Base-by-base conservation (phyloP, 2,888 invertebrate species). In the Craniophora ligustri region DNA sequence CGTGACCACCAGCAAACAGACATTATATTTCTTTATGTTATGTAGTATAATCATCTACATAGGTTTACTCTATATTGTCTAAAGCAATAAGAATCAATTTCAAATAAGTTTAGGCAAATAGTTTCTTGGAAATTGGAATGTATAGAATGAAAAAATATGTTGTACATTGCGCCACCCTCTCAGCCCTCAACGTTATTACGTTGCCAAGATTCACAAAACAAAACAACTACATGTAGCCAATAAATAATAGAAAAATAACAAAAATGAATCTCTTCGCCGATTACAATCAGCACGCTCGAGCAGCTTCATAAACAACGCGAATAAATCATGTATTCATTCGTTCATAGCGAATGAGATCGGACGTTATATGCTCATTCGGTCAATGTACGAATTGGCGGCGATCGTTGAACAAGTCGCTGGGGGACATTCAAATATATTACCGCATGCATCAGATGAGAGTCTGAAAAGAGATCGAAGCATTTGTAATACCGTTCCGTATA, bases 211-310 rank as follows among this genome's bases (percentile, higher is more conserved):
- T 39, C 62, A 51, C 51, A 32, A 56, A 26, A 62, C 40, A 55
- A 70, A 70, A 67, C 51, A 67, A 56, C 45, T 62, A 68, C 36
- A 67, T 56, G 42, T 58, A 62, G 34, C 46, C 46, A 72, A 68
- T 59, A 72, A 67, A 72, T 68, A 72, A 70, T 59, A 67, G 66
- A 67, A 67, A 66, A 70, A 69, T 65, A 67, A 55, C 71, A 65
- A 66, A 70, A 59, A 51, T 38, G 48, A 59, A 72, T 72, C 55
- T 72, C 53, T 54, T 36, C 19, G 21, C 30, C 49, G 72, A 67
- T 68, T 72, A 72, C 72, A 72, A 68, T 68, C 68, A 62, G 63
- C 69, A 67, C 68, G 63, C 63, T 62, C 30, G 46, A 55, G 67
- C 54, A 48, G 54, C 51, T 55, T 58, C 62, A 67, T 72, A 72